Base-by-base conservation (phyloP, 2,888 invertebrate species). In the Himalopsyche japonica region DNA sequence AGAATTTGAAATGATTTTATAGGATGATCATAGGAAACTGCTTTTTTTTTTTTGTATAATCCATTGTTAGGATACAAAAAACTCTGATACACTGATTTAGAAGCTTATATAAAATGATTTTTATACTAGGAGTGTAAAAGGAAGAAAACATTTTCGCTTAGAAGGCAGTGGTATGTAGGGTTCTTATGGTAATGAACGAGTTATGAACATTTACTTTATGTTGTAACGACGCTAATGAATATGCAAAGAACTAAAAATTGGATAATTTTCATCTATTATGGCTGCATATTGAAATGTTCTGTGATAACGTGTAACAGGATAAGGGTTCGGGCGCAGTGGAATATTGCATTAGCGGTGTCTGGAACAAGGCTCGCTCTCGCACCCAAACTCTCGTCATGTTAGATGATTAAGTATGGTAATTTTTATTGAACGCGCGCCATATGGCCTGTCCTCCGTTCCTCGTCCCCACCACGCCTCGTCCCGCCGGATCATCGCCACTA, bases 341-440 rank as follows among this genome's bases (percentile, higher is more conserved):
- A 57, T 57, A 57, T 78, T 78, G 78, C 24, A 78, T 78, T 30
- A 76, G 76, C 27, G 34, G 34, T 76, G 76, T 32, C 76, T 76
- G 30, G 30, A 32, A 34, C 80, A 57, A 32, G 32, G 48, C 49
- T 48, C 80, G 37, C 37, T 80, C 43, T 43, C 43, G 80, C 57
- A 80, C 57, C 15, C 34, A 32, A 24, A 34, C 80, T 80, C 34
- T 49, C 57, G 57, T 83, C 79, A 43, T 43, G 79, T 83, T 48
- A 82, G 70, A 83, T 87, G 86, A 87, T 87, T 87, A 87, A 87
- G 84, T 87, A 87, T 87, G 85, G 86, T 87, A 87, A 87, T 87
- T 87, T 87, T 87, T 87, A 87, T 86, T 77, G 86, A 83, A 89
- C 89, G 89, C 89, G 90, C 91, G 90, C 91, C 92, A 92, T 92